Conservation (phyloP, 2,797 vertebrate genomes). For the Nasua narica region DNA sequence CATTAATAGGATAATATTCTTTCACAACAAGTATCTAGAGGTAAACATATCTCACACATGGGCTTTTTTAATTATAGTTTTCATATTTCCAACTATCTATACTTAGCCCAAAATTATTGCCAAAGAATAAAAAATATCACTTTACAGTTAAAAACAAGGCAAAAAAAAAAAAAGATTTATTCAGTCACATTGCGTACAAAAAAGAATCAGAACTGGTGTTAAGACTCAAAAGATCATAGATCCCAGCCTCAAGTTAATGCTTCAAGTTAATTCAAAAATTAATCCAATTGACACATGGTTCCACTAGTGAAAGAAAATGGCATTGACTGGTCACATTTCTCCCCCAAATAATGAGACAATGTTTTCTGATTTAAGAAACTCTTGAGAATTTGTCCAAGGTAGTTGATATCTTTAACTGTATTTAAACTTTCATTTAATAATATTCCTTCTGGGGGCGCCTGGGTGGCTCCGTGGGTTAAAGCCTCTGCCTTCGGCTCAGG, state of each 20-base stretch:
- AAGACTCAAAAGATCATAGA: not conserved
- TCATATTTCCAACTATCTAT: not conserved
- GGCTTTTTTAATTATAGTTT: not conserved
- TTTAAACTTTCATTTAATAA: conserved; percentile 6
- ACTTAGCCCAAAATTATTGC: not conserved
- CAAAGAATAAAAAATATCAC: not conserved
- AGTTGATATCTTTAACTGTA: not conserved
- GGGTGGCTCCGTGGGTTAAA: too few species aligned
- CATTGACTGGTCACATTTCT: not conserved
- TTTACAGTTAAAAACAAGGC: conserved; percentile 24
- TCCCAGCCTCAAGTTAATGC: not conserved
- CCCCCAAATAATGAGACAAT: not conserved
- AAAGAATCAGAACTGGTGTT: not conserved
- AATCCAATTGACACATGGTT: not conserved
- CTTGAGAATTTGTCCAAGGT: not conserved
- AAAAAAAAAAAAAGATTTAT: not conserved
- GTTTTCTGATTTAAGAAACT: conserved; percentile 36
- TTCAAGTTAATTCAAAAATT: not conserved
- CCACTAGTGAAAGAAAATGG: not conserved
- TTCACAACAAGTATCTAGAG: not conserved
- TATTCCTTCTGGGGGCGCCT: not conserved
- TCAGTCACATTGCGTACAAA: not conserved
- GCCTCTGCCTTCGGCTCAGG: too few species aligned
- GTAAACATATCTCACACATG: not conserved
- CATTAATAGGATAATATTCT: not conserved